These are phyloP conservation scores for Thalassophryne amazonica DNA, from an alignment of 2,797 vertebrate species.

Conservation along the genomic window DNA sequence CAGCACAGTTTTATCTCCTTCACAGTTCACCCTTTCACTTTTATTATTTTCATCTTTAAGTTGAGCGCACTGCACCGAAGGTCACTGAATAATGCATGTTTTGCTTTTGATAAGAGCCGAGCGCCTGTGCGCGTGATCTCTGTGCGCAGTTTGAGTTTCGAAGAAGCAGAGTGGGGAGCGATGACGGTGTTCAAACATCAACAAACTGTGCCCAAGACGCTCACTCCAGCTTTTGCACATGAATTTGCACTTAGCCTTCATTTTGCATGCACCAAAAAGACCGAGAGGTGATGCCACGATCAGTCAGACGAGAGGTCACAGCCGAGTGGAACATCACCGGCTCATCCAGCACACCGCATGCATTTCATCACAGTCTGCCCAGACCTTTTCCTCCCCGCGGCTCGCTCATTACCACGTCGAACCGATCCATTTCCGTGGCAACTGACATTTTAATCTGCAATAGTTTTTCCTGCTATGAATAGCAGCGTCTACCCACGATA, in stretches of 20 bases:
- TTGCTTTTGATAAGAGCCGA: constrained; percentile 15
- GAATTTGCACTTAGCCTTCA: not conserved
- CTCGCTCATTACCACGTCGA: constrained; percentile 38
- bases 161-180: constrained; percentile 4
- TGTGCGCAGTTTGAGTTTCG: constrained; percentile 9
- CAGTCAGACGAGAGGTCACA: constrained; percentile 30
- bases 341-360: constrained; percentile 23
- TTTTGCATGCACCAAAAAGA: no score
- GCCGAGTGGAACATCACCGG: constrained; percentile 4
- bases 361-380: constrained; percentile 32
- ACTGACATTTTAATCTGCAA: constrained; percentile 33
- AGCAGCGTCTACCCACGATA: constrained; percentile 12
- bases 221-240: constrained; percentile 11
- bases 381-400: constrained; percentile 12
- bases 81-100: constrained; percentile 46
- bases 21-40: constrained; percentile 2
- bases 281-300: no score
- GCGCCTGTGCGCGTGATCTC: not conserved
- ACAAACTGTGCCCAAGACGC: constrained; percentile 5
- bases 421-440: constrained; percentile 33
- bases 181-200: constrained; percentile 10
- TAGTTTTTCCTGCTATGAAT: constrained; percentile 5
- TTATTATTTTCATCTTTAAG: constrained; percentile 28
- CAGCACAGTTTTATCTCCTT: not conserved
- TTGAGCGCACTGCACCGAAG: constrained; percentile 16